A percentile compares a stretch with the other conserved stretches of the same genome.
Conservation (phyloP, 2,113 vertebrate genomes). For the Aramus guarauna region DNA sequence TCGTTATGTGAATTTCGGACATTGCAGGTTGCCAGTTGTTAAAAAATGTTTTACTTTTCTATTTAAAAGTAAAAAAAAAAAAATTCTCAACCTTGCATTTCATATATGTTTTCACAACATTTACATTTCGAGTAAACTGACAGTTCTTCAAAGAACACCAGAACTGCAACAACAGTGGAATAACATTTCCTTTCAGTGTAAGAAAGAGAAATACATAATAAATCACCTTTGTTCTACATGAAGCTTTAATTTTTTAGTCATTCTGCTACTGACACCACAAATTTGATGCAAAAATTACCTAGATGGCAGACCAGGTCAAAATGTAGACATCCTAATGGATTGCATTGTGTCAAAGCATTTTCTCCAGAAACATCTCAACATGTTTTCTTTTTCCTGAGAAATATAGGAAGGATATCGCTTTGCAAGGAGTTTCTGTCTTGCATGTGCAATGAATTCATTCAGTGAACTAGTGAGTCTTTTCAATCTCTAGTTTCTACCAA, state of each 20-base stretch:
- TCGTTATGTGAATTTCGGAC: background rate
- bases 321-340: constrained; percentile 31
- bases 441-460: constrained; percentile 25
- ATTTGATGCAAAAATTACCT: constrained; percentile 61
- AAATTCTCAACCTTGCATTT: background rate
- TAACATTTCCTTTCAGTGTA: background rate
- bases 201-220: constrained; percentile 46
- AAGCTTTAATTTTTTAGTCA: constrained; percentile 47
- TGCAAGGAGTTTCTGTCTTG: background rate
- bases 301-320: constrained; percentile 42
- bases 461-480: constrained; percentile 34
- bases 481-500: constrained; percentile 17
- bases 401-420: background rate
- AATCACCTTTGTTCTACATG: background rate
- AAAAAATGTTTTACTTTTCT: background rate
- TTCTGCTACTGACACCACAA: constrained; percentile 43
- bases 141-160: background rate
- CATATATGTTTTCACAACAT: background rate
- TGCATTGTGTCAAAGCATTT: constrained; percentile 51
- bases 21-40: background rate
- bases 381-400: constrained; percentile 19
- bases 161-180: background rate
- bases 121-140: background rate
- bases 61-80: background rate
- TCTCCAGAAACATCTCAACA: constrained; percentile 22